Evolutionary conservation across 2,113 vertebrate genomes (phyloP).

Genomic region (Gallinago undulata): DNA sequence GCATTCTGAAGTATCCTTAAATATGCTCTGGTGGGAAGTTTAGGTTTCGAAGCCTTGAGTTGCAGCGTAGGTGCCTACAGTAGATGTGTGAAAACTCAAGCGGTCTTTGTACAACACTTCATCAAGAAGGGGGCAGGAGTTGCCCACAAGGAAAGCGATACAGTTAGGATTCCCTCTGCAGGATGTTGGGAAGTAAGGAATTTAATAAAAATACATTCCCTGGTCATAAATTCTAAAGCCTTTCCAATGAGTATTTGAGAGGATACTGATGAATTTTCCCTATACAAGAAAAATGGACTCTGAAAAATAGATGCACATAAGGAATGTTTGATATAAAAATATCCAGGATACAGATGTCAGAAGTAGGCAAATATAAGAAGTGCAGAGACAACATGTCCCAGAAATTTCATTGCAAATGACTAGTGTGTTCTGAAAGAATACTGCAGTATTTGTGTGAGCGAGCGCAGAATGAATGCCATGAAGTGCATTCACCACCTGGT

Average conservation of each 20-base stretch:
- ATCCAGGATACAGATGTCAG: neutral
- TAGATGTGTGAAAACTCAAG: neutral
- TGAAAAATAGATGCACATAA: neutral
- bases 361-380: neutral
- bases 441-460: neutral
- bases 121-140: neutral
- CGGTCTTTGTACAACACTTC: neutral
- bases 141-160: neutral
- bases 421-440: neutral
- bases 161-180: neutral
- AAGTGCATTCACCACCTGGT: neutral
- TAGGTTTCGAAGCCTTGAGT: neutral
- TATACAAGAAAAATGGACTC: neutral
- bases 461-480: neutral
- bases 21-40: neutral
- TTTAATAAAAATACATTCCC: neutral
- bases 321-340: neutral
- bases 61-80: neutral
- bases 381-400: neutral
- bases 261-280: neutral
- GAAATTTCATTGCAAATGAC: neutral
- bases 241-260: neutral
- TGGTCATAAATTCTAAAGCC: neutral
- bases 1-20: neutral
- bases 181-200: neutral